Percentiles rank a stretch among this genome's conserved stretches.
Evolutionary conservation across 1,140 invertebrate species (phyloP).

Genomic region (Radopholus similis): DNA sequence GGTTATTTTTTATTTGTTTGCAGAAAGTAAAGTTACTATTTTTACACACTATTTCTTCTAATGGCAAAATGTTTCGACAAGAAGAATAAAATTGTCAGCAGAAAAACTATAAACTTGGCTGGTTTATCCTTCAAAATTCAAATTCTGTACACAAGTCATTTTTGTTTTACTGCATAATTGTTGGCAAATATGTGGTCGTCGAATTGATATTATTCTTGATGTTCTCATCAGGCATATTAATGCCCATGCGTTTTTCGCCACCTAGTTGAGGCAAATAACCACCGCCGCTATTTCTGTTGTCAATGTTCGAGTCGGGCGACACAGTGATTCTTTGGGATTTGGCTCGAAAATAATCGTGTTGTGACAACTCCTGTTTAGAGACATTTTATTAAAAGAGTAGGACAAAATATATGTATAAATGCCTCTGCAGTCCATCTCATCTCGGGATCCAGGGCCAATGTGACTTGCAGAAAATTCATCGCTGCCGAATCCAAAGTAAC

Average conservation of each 20-base stretch:
- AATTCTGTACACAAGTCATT: background rate
- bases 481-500: constrained; percentile 4
- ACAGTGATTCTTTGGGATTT: constrained; percentile 9
- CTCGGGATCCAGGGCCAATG: constrained; percentile 74
- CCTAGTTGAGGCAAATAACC: constrained; percentile 1
- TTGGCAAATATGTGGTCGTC: background rate
- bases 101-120: too few relatives aligned
- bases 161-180: constrained; percentile 5
- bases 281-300: background rate
- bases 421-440: constrained; percentile 83
- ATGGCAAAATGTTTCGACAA: background rate
- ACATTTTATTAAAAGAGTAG: too few relatives aligned
- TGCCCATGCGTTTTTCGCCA: background rate
- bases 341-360: constrained; percentile 75
- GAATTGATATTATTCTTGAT: background rate
- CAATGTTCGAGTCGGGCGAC: background rate
- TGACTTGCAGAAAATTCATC: constrained; percentile 26
- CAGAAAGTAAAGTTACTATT: too few relatives aligned
- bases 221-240: background rate
- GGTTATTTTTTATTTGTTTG: too few relatives aligned
- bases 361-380: constrained; percentile 77
- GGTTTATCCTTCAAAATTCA: background rate
- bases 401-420: too few relatives aligned
- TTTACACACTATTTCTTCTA: too few relatives aligned
- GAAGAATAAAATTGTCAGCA: background rate